Base-by-base conservation (phyloP, 2,888 invertebrate species). In the Serrognathus titanus region DNA sequence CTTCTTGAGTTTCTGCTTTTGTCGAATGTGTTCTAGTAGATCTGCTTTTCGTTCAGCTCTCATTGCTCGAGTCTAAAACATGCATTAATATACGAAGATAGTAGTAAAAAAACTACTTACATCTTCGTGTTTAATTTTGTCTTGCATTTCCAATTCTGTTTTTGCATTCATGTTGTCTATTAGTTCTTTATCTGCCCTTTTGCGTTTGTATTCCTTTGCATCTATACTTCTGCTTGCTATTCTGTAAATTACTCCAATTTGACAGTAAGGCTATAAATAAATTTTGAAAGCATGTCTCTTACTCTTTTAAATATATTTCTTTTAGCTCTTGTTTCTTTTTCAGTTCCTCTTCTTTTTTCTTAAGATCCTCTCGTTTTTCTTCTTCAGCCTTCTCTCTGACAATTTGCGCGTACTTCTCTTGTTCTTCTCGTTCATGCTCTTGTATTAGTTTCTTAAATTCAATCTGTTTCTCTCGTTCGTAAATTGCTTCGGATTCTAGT, bases 401-500 rank as follows among this genome's bases (percentile, higher is more conserved):
- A 10, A 60, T 60, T 48, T 69, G 61, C 1, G 69, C 68, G 50
- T 69, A 69, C 51, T 69, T 64, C 8, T 48, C 50, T 35, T 71
- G 66, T 13, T 68, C 64, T 50, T 72, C 68, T 2, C 53, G 58
- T 31, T 72, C 65, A 43, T 77, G 73, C 2, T 69, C 65, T 45
- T 75, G 74, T 24, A 78, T 52, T 13, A 61, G 63, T 9, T 70
- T 52, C 9, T 67, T 60, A 12, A 76, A 69, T 58, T 76, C 72
- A 10, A 66, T 62, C 61, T 77, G 76, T 52, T 69, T 71, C 20
- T 70, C 67, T 39, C 76, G 63, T 65, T 76, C 75, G 55, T 66
- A 68, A 6, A 74, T 49, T 4, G 71, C 69, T 64, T 76, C 74
- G 9, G 74, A 66, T 11, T 67, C 54, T 10, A 74, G 52, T 11